Conservation (phyloP, 2,888 invertebrate genomes). For the Parasteatoda lunata region DNA sequence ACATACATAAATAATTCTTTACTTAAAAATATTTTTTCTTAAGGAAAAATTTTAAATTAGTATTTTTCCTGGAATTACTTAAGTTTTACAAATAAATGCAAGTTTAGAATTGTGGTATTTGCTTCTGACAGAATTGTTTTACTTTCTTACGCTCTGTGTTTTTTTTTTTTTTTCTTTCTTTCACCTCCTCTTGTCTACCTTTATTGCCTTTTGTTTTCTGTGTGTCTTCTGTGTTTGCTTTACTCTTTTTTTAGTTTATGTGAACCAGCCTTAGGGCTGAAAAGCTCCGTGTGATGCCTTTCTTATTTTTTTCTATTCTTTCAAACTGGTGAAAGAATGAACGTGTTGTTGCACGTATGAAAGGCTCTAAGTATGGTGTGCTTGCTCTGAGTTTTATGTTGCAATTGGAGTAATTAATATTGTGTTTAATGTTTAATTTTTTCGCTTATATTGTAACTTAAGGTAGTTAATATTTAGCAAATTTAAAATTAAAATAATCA, state of each 20-base stretch:
- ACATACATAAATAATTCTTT: too few species aligned
- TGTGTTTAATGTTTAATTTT: too few species aligned
- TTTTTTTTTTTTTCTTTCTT: not conserved
- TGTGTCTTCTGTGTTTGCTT: conserved; percentile 45
- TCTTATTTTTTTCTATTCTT: conserved; percentile 10
- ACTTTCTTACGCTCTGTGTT: not conserved
- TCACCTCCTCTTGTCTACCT: conserved; percentile 36
- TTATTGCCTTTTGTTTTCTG: conserved; percentile 24
- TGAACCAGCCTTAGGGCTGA: conserved; percentile 44
- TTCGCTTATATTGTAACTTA: too few species aligned
- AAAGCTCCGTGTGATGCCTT: conserved; percentile 66
- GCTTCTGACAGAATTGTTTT: not conserved
- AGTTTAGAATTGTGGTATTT: not conserved
- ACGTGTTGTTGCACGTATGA: too few species aligned
- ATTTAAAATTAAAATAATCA: too few species aligned
- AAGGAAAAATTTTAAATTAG: too few species aligned
- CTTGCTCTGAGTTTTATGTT: too few species aligned
- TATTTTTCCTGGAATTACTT: too few species aligned
- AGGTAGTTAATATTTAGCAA: too few species aligned
- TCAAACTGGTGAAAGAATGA: not conserved
- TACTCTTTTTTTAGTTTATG: conserved; percentile 36
- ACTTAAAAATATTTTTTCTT: too few species aligned
- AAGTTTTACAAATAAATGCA: not conserved
- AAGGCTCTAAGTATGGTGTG: too few species aligned
- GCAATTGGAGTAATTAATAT: too few species aligned